These are phyloP conservation scores for Peromyscus polionotus DNA, from an alignment of 2,113 vertebrate species.

Conservation along the genomic window DNA sequence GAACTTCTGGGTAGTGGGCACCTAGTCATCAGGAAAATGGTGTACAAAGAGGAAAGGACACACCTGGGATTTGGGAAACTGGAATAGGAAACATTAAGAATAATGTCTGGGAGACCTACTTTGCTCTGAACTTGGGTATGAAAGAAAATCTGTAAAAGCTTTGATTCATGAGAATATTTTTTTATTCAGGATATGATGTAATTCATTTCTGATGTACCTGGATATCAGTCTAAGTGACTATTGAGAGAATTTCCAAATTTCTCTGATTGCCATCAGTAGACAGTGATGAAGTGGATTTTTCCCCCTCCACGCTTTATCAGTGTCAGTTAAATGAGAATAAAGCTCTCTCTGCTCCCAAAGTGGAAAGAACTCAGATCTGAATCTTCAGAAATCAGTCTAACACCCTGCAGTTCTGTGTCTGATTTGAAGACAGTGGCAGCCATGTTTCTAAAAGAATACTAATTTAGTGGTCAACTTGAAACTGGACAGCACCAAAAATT, in stretches of 20 bases:
- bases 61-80: accelerated
- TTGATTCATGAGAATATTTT: constrained; percentile 24
- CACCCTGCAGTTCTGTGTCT: not conserved
- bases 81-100: not conserved
- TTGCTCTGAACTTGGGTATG: not conserved
- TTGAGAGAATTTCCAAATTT: constrained; percentile 61
- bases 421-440: constrained; percentile 16
- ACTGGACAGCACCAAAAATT: not conserved
- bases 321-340: constrained; percentile 44
- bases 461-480: not conserved
- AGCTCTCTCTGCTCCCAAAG: constrained; percentile 13
- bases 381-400: constrained; percentile 59
- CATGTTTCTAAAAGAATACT: not conserved
- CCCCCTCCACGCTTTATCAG: not conserved
- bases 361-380: constrained; percentile 58
- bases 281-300: constrained; percentile 21
- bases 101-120: not conserved
- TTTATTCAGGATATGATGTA: not conserved
- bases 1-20: not conserved
- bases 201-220: constrained; percentile 8
- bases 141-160: not conserved
- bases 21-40: not conserved
- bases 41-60: not conserved
- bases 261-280: constrained; percentile 69
- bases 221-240: constrained; percentile 47